Base-by-base conservation (phyloP, 2,888 invertebrate species). In the Malachius bipustulatus region DNA sequence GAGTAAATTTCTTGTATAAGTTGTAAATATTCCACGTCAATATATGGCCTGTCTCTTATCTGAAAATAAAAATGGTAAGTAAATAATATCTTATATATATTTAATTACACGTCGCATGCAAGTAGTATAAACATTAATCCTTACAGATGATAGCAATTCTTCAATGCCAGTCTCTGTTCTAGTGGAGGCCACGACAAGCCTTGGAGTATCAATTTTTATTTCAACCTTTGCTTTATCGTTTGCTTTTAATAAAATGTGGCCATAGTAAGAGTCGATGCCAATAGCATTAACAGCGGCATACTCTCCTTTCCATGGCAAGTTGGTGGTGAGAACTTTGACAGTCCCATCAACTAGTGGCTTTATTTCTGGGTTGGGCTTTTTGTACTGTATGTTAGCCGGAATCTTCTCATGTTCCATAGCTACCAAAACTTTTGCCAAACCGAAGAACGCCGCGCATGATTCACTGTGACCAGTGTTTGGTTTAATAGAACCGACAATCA, bases 401-500 rank as follows among this genome's bases (percentile, higher is more conserved):
- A 98, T 83, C 10, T 75, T 63, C 26, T 85, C 84, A 36, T 73
- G 65, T 64, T 97, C 91, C 84, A 97, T 89, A 11, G 94, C 84
- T 41, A 97, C 74, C 15, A 97, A 58, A 30, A 89, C 74, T 64
- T 96, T 96, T 9, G 85, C 87, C 41, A 96, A 68, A 4, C 89
- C 80, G 54, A 90, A 84, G 16, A 94, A 68, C 12, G 88, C 88
- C 19, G 85, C 80, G 1, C 82, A 80, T 2, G 94, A 88, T 64
- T 98, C 97, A 8, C 91, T 80, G 60, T 98, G 97, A 1, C 97
- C 97, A 81, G 96, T 89, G 64, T 96, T 96, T 2, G 93, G 87
- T 63, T 98, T 98, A 0, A 94, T 85, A 0, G 94, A 91, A 4
- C 97, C 97, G 47, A 98, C 75, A 33, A 91, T 63, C 32, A 98